Conservation (phyloP, 2,113 vertebrate genomes). For the Hippocampus zosterae region DNA sequence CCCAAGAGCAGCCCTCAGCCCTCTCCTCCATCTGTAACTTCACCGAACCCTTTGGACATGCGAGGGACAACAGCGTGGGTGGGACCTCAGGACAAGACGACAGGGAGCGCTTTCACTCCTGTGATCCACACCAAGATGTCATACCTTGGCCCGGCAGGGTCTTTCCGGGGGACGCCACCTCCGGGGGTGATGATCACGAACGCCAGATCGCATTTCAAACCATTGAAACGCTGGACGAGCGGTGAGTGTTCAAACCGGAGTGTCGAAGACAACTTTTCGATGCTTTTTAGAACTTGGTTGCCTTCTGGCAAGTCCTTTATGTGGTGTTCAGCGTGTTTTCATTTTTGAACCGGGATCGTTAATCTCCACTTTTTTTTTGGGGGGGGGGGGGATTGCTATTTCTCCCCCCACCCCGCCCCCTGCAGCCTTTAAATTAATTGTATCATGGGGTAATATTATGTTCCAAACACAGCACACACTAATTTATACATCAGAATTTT, state of each 20-base stretch:
- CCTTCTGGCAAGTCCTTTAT: neutral
- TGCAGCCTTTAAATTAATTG: too few species aligned
- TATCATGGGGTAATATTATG: too few species aligned
- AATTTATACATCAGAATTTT: neutral
- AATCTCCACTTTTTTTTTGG: neutral
- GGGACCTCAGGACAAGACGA: constrained; percentile 10
- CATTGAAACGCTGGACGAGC: constrained; percentile 64
- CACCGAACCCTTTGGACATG: constrained; percentile 1
- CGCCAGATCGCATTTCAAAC: constrained; percentile 41
- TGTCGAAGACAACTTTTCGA: neutral
- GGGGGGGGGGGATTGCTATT: too few species aligned
- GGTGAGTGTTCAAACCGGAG: constrained; percentile 54
- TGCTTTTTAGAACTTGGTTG: neutral
- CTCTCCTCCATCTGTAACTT: constrained; percentile 18
- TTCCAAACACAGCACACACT: neutral
- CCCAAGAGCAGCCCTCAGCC: constrained; percentile 16
- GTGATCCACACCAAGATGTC: constrained; percentile 7
- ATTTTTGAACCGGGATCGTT: neutral
- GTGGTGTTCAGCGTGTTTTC: neutral
- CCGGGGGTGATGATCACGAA: constrained; percentile 20
- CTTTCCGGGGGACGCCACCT: constrained; percentile 2
- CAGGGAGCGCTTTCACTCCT: neutral
- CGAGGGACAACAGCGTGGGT: constrained; percentile 5
- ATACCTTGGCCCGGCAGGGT: neutral
- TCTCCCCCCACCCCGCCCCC: too few species aligned